phyloP scores from a whole-genome alignment of 2,888 invertebrate species.

The Sphaerophoria rueppellii region DNA sequence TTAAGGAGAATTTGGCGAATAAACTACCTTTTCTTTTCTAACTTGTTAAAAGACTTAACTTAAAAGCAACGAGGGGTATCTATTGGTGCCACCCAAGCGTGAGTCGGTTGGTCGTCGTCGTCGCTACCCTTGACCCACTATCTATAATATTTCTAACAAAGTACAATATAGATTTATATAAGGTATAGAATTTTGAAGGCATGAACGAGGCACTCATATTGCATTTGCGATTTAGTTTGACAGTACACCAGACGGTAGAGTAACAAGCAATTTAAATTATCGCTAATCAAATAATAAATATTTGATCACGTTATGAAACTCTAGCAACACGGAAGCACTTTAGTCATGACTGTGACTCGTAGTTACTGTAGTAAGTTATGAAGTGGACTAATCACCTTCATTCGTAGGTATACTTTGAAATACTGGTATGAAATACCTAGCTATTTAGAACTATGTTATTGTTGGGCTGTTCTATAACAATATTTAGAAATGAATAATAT shows the following conservation, averaged over 20 bases:
- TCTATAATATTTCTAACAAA: slow-evolving; percentile 29
- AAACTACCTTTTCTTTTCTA: slow-evolving; percentile 27
- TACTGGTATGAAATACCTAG: too few relatives aligned
- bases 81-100: background rate
- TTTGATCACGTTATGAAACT: slow-evolving; percentile 54
- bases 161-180: slow-evolving; percentile 16
- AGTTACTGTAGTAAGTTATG: background rate
- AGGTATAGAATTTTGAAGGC: background rate
- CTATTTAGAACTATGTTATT: too few relatives aligned
- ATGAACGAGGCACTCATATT: slow-evolving; percentile 22
- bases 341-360: background rate
- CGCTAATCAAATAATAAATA: slow-evolving; percentile 44
- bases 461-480: too few relatives aligned
- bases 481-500: too few relatives aligned
- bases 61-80: slow-evolving; percentile 8
- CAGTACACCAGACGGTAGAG: background rate
- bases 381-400: background rate
- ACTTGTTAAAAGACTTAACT: slow-evolving; percentile 12
- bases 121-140: slow-evolving; percentile 64
- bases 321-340: background rate
- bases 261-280: slow-evolving; percentile 13
- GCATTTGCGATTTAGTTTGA: slow-evolving; percentile 27
- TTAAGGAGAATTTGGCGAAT: slow-evolving; percentile 3
- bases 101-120: background rate
- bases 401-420: too few relatives aligned